Evolutionary conservation across 1,140 invertebrate species (phyloP).

Genomic region (Lasioglossum baleicum): DNA sequence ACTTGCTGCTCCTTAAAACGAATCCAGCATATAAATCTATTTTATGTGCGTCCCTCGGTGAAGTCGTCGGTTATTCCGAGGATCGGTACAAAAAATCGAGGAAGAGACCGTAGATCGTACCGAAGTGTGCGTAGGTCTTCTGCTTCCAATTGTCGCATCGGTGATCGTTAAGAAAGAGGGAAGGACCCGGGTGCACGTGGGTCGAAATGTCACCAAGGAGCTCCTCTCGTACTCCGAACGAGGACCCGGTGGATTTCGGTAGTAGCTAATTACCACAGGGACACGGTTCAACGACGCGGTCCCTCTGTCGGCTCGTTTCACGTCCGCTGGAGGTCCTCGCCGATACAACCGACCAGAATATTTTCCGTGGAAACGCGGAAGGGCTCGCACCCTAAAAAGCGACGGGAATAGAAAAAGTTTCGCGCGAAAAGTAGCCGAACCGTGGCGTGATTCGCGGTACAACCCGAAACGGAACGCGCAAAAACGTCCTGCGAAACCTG

Average conservation of each 20-base stretch:
- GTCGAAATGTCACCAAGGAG: conserved; percentile 59
- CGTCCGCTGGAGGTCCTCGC: conserved; percentile 63
- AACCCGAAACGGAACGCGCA: no score
- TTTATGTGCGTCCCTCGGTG: conserved; percentile 41
- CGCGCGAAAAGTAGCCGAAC: conserved; percentile 38
- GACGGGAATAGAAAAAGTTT: conserved; percentile 63
- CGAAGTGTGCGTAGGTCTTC: not conserved
- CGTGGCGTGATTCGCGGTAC: no score
- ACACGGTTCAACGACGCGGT: conserved; percentile 73
- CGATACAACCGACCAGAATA: conserved; percentile 47
- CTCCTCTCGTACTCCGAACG: not conserved
- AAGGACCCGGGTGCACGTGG: conserved; percentile 56
- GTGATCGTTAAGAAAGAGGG: conserved; percentile 14
- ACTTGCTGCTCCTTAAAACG: conserved; percentile 36
- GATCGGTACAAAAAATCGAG: not conserved
- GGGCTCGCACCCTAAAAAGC: conserved; percentile 41
- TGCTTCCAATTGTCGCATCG: conserved; percentile 33
- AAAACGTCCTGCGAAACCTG: no score
- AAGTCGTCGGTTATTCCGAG: conserved; percentile 5
- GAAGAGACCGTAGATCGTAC: not conserved
- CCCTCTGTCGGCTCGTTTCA: conserved; percentile 71
- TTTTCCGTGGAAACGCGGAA: conserved; percentile 73
- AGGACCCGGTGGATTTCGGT: conserved; percentile 39
- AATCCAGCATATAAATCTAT: conserved; percentile 35
- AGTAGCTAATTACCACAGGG: conserved; percentile 73